Evolutionary conservation across 2,888 invertebrate species (phyloP).

Genomic region (Tenodera sinensis): DNA sequence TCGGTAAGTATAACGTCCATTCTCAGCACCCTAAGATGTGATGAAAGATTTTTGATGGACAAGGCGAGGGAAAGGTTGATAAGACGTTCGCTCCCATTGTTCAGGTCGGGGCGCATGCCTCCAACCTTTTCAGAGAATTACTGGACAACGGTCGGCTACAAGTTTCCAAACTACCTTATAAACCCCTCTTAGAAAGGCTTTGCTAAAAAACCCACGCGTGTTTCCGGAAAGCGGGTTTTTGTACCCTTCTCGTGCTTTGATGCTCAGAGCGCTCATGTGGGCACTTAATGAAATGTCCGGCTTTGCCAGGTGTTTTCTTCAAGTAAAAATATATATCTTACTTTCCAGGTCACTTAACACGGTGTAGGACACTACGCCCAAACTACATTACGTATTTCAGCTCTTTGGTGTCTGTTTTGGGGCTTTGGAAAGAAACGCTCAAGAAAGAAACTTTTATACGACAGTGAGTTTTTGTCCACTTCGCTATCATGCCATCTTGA

Average conservation of each 20-base stretch:
- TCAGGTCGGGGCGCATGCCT: background rate
- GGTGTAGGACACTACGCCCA: too few relatives aligned
- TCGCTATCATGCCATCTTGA: too few relatives aligned
- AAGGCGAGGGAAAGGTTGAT: background rate
- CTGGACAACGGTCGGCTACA: background rate
- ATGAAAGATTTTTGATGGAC: background rate
- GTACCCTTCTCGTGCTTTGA: background rate
- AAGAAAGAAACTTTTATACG: too few relatives aligned
- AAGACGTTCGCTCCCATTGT: background rate
- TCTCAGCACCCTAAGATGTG: background rate
- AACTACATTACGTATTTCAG: too few relatives aligned
- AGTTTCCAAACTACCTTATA: background rate
- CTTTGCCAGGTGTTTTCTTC: background rate
- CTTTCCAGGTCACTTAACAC: too few relatives aligned
- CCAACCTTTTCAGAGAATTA: background rate
- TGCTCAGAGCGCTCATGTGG: background rate
- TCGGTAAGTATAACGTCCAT: background rate
- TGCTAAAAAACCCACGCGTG: background rate
- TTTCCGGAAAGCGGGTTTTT: background rate
- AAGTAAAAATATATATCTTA: background rate
- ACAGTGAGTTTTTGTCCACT: too few relatives aligned
- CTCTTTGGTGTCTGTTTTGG: too few relatives aligned
- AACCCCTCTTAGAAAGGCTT: background rate
- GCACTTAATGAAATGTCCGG: background rate
- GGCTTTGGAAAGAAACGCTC: too few relatives aligned